Evolutionary conservation across 2,797 vertebrate species (phyloP).

Genomic region (Sebastes aleutianus): DNA sequence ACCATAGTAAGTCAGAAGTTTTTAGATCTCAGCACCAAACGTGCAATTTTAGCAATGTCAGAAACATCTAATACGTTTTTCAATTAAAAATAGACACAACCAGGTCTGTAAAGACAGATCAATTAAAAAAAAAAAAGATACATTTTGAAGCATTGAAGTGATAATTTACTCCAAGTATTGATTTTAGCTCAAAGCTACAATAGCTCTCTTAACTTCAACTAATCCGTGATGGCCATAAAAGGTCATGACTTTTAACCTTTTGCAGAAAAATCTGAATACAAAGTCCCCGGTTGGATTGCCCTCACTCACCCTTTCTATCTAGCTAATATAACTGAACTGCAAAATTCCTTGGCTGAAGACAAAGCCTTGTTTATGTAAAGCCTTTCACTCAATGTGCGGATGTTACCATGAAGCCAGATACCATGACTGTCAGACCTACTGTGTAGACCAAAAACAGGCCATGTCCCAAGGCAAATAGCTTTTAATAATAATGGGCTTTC

Average conservation of each 20-base stretch:
- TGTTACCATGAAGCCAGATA: constrained; percentile 29
- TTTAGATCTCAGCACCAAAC: not conserved
- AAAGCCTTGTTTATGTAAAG: constrained; percentile 47
- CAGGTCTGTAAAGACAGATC: not conserved
- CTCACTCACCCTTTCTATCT: not conserved
- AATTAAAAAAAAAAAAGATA: not conserved
- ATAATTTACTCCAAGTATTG: not conserved
- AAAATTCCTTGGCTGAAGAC: constrained; percentile 30
- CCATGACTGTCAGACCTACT: constrained; percentile 11
- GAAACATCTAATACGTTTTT: not conserved
- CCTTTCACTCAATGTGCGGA: constrained; percentile 16
- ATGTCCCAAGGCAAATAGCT: not conserved
- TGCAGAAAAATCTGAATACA: not conserved
- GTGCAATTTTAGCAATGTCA: not conserved
- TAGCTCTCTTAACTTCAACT: not conserved
- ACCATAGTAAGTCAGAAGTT: not conserved
- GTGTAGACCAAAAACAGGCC: not conserved
- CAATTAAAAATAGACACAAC: not conserved
- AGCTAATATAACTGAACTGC: constrained; percentile 25
- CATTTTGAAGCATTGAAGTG: not conserved
- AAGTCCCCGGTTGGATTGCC: not conserved
- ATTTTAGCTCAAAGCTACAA: not conserved
- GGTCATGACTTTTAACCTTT: not conserved
- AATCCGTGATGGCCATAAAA: not conserved
- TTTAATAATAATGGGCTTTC: not conserved